Conservation (phyloP, 2,797 vertebrate genomes). For the Schizopygopsis pylzovi region DNA sequence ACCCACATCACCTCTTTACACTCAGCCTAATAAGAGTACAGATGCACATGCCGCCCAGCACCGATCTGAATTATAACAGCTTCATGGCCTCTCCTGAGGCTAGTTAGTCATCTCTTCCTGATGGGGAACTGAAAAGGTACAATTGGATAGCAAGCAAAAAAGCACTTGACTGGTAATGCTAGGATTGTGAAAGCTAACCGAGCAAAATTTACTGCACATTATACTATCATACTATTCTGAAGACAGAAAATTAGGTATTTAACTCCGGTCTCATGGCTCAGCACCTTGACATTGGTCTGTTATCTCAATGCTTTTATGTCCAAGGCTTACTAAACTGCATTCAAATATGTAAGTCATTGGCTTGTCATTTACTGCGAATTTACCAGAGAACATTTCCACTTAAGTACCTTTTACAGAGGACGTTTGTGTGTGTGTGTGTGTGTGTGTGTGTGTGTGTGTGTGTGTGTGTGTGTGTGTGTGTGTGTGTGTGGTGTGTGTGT, state of each 20-base stretch:
- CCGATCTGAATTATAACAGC: slow-evolving; percentile 7
- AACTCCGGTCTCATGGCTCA: background rate
- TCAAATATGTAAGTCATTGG: background rate
- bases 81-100: slow-evolving; percentile 1
- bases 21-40: slow-evolving; percentile 8
- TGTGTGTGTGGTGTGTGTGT: no score
- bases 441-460: no score
- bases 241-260: background rate
- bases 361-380: background rate
- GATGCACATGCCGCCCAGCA: background rate
- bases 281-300: background rate
- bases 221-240: background rate
- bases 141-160: background rate
- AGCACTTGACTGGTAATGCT: background rate
- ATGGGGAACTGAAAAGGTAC: background rate
- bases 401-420: background rate
- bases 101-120: slow-evolving; percentile 5
- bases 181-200: background rate
- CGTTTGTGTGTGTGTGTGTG: no score
- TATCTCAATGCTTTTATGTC: background rate
- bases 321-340: background rate
- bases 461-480: no score
- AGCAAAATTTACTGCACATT: background rate
- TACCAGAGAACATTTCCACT: background rate
- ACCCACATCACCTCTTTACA: background rate